These are phyloP conservation scores for Rissa tridactyla DNA, from an alignment of 2,113 vertebrate genomes.

Conservation along the genomic window DNA sequence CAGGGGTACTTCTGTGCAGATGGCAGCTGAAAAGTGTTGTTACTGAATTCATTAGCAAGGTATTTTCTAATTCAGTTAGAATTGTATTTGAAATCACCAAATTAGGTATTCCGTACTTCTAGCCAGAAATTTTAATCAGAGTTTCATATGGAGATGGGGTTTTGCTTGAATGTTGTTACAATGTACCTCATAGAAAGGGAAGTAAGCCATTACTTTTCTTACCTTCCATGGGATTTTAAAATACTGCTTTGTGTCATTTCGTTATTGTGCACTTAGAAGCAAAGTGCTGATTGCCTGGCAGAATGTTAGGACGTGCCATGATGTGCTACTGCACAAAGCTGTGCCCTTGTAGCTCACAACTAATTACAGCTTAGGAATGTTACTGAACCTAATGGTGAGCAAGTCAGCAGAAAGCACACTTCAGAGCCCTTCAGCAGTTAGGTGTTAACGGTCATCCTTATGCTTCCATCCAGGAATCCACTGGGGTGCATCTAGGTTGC, in stretches of 20 bases:
- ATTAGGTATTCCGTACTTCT: not conserved
- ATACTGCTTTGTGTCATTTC: not conserved
- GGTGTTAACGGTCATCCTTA: not conserved
- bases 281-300: not conserved
- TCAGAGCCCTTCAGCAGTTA: not conserved
- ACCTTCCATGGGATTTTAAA: not conserved
- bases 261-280: rapidly evolving
- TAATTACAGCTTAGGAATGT: not conserved
- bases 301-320: not conserved
- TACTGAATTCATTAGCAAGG: not conserved
- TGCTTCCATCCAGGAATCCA: not conserved
- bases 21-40: not conserved
- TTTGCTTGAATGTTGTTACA: not conserved
- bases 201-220: not conserved
- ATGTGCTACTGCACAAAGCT: not conserved
- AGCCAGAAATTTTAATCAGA: not conserved
- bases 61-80: not conserved
- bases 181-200: not conserved
- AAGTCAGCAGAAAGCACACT: not conserved
- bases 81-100: not conserved
- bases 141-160: not conserved
- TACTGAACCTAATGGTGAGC: not conserved
- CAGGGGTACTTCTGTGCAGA: not conserved
- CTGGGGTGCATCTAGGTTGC: not conserved
- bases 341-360: not conserved